Evolutionary conservation across 2,888 invertebrate species (phyloP).

Genomic region (Vannuccia rotundouncinata): DNA sequence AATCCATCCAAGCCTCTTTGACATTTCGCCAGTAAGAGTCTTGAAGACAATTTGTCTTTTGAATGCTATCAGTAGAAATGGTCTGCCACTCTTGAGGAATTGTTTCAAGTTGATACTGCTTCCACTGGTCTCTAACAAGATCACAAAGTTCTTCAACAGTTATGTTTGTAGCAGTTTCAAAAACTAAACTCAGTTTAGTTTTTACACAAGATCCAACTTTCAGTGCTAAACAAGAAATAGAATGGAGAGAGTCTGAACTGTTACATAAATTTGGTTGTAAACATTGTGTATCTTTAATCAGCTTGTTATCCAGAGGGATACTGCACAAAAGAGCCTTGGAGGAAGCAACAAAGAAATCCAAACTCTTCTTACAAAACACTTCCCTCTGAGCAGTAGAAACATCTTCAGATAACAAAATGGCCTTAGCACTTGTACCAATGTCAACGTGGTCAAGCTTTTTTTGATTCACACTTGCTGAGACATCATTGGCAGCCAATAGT

Average conservation of each 20-base stretch:
- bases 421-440: slow-evolving; percentile 16
- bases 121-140: slow-evolving; percentile 23
- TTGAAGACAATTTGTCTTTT: neutral
- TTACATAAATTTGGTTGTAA: neutral
- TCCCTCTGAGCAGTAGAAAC: slow-evolving; percentile 1
- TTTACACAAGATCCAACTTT: neutral
- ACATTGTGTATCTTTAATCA: neutral
- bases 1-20: slow-evolving; percentile 10
- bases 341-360: slow-evolving; percentile 4
- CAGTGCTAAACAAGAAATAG: slow-evolving; percentile 27
- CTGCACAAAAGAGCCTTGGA: neutral
- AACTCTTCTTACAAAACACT: neutral
- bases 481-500: slow-evolving; percentile 5
- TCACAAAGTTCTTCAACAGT: slow-evolving; percentile 14
- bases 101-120: neutral
- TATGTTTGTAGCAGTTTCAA: neutral
- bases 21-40: neutral
- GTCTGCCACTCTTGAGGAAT: slow-evolving; percentile 18
- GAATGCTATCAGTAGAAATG: neutral
- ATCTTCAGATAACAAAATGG: slow-evolving; percentile 4
- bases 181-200: neutral
- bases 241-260: slow-evolving; percentile 1
- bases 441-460: slow-evolving; percentile 37
- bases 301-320: neutral
- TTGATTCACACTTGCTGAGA: slow-evolving; percentile 33